Base-by-base conservation (phyloP, 2,113 vertebrate genomes). In the Malurus melanocephalus region DNA sequence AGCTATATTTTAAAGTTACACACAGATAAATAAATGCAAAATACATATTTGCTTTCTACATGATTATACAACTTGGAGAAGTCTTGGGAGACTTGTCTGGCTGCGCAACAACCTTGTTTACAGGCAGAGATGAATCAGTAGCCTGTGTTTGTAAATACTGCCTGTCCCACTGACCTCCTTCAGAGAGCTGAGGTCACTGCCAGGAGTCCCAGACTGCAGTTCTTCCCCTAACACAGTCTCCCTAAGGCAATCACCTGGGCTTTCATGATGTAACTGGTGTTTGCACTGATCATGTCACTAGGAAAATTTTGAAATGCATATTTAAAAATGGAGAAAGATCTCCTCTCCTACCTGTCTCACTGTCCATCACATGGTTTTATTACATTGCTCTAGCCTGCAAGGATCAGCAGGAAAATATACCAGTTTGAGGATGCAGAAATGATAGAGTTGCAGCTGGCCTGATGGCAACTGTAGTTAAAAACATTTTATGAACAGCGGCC, bases 1-100 rank as follows among this genome's bases (percentile, higher is more conserved):
- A 86, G 21, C 35, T 49, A 22, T 56, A 69, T 82, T 89, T 93
- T 89, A 84, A 62, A 91, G 22, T 52, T 48, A 86, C 3, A 46
- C 5, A 26, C 43, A 16, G 57, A 62, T 19, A 88, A 80, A 81
- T 53, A 86, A 72, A 56, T 53, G 52, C 38, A 77, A 75, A 2
- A 16, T 32, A 68, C 11, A 40, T 24, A 65, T 87, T 86, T 73
- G 21, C 35, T 49, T 89, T 69, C 48, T 59, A 22, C 0, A 2
- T 32, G 18, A 40, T 53, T 57, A 51, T 46, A 43, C 32, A 62
- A 40, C 38, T 73, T 80, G 28, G 33, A 61, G 46, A 67, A 67
- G 18, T n/a, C 56, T 62, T 76, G 19, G 28, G 74, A 87, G 67
- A 49, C 38, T 64, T 52, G 23, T 35, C 32, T 45, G 22, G 53